Conservation (phyloP, 2,888 invertebrate species). For the Ennomos fuscantarius region DNA sequence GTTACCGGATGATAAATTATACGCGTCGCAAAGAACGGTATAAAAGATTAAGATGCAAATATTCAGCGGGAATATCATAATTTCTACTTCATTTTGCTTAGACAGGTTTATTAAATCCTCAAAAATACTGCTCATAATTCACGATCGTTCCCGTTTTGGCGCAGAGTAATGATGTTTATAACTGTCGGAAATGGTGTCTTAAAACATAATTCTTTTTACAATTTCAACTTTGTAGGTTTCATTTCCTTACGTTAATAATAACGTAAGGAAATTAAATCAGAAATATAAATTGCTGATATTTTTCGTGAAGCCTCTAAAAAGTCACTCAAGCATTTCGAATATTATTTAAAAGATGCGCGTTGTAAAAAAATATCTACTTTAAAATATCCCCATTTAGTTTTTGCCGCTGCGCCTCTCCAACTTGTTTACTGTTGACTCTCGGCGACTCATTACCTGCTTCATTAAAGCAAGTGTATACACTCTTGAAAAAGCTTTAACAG, state of each 20-base stretch:
- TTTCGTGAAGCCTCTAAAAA: conserved; percentile 8
- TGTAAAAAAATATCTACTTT: conserved; percentile 39
- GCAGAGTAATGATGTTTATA: conserved; percentile 21
- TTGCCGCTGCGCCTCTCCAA: conserved; percentile 36
- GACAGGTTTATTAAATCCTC: conserved; percentile 45
- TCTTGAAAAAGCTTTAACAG: conserved; percentile 55
- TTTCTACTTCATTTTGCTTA: conserved; percentile 52
- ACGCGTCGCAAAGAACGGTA: conserved; percentile 32
- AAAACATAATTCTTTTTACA: conserved; percentile 1
- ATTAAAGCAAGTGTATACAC: conserved; percentile 70
- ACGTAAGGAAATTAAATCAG: conserved; percentile 1
- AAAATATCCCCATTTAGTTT: conserved; percentile 42
- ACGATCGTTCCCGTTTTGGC: conserved; percentile 20
- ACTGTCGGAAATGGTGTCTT: conserved; percentile 13
- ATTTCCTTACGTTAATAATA: conserved; percentile 1
- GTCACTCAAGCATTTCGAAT: conserved; percentile 15
- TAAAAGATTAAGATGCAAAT: conserved; percentile 50
- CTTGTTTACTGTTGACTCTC: conserved; percentile 68
- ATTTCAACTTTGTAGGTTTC: conserved; percentile 3
- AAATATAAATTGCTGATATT: conserved; percentile 1
- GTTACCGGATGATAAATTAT: conserved; percentile 57
- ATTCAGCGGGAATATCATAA: conserved; percentile 46
- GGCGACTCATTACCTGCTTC: conserved; percentile 74
- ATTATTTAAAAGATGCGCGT: conserved; percentile 31
- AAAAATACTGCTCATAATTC: conserved; percentile 28